Evolutionary conservation across 2,113 vertebrate species (phyloP).

Genomic region (Ammospiza caudacuta): DNA sequence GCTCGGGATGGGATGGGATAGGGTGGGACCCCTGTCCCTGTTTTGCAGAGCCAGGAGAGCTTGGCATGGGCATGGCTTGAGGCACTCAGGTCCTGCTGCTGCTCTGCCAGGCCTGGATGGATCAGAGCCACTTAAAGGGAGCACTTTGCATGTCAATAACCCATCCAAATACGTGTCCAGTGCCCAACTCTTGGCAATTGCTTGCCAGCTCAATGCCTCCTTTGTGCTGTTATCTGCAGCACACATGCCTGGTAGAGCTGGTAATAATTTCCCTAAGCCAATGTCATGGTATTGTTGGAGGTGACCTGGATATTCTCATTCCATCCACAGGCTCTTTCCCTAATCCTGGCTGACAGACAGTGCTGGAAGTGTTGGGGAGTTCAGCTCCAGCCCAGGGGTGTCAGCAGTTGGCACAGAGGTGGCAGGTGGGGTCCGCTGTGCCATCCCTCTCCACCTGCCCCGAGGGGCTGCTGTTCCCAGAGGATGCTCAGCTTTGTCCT

Average conservation of each 20-base stretch:
- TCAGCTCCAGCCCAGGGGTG: fast-evolving
- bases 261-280: not conserved
- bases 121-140: not conserved
- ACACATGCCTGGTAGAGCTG: not conserved
- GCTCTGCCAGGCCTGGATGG: not conserved
- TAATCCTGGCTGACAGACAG: not conserved
- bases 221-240: not conserved
- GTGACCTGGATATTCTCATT: conserved; percentile 4
- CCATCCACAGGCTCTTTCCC: not conserved
- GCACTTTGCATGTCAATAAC: not conserved
- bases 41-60: not conserved
- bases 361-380: fast-evolving
- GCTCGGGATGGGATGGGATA: not conserved
- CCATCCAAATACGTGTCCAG: not conserved
- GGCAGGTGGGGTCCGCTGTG: not conserved
- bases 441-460: not conserved
- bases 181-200: not conserved
- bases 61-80: not conserved
- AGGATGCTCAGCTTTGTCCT: not conserved
- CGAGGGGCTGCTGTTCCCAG: not conserved
- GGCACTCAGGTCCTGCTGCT: fast-evolving
- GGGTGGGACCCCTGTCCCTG: too few species aligned
- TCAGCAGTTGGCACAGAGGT: not conserved
- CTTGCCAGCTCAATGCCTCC: fast-evolving
- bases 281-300: not conserved